These are phyloP conservation scores for Tolmerus cingulatus DNA, from an alignment of 2,888 invertebrate genomes.

Conservation along the genomic window DNA sequence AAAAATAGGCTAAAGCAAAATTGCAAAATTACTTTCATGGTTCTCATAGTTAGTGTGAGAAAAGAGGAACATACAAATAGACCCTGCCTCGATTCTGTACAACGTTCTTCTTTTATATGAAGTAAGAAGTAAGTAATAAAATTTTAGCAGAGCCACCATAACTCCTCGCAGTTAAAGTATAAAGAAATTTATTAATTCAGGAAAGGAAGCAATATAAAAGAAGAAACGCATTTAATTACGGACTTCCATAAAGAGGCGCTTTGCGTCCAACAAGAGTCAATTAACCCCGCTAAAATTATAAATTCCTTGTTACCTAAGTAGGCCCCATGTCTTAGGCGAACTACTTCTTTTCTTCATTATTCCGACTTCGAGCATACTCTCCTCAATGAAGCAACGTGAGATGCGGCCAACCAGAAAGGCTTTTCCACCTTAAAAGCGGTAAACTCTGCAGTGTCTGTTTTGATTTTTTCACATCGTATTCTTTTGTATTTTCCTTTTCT, in stretches of 20 bases:
- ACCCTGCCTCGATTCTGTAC: neutral
- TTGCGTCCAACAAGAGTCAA: conserved; percentile 1
- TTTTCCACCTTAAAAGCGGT: conserved; percentile 28
- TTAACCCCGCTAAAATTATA: conserved; percentile 22
- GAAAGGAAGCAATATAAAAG: neutral
- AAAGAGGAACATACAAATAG: neutral
- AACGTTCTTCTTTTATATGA: neutral
- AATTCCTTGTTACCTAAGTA: conserved; percentile 19
- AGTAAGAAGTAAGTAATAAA: neutral
- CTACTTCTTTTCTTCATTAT: conserved; percentile 11
- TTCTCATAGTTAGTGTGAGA: neutral
- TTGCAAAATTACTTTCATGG: neutral
- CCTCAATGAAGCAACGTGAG: conserved; percentile 18
- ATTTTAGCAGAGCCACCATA: neutral
- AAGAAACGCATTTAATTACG: neutral
- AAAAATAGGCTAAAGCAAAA: neutral
- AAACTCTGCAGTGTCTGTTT: conserved; percentile 19
- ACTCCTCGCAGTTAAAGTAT: neutral
- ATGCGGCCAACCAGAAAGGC: conserved; percentile 23
- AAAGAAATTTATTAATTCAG: neutral
- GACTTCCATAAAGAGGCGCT: neutral
- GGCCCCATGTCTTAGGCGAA: conserved; percentile 3
- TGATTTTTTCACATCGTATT: neutral
- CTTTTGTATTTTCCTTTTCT: conserved; percentile 10
- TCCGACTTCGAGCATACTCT: neutral